Conservation (phyloP, 1,140 invertebrate species). For the Drosophila kanapiae region DNA sequence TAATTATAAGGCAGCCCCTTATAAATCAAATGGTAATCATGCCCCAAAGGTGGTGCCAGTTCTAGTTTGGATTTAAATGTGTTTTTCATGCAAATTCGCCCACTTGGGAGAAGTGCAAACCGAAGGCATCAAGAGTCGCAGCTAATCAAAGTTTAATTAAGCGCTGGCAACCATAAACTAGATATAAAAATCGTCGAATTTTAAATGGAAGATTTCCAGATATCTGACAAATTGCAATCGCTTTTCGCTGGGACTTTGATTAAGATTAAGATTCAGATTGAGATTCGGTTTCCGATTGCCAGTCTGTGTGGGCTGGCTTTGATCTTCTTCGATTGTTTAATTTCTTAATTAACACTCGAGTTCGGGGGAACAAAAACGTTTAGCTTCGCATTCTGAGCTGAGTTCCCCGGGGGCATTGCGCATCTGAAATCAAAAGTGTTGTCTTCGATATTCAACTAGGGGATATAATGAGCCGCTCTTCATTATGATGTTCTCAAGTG, state of each 20-base stretch:
- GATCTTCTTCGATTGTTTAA: slow-evolving; percentile 66
- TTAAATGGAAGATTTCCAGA: slow-evolving; percentile 22
- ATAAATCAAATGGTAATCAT: slow-evolving; percentile 40
- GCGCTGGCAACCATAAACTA: slow-evolving; percentile 34
- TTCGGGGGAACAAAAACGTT: slow-evolving; percentile 17
- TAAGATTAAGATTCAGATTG: slow-evolving; percentile 1
- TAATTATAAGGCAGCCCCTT: slow-evolving; percentile 39
- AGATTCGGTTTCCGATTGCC: slow-evolving; percentile 19
- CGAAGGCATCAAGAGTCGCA: slow-evolving; percentile 44
- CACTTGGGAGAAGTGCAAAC: slow-evolving; percentile 47
- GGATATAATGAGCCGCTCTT: slow-evolving; percentile 39
- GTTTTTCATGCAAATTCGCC: slow-evolving; percentile 46
- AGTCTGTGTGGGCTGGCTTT: slow-evolving; percentile 49
- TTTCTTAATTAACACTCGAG: slow-evolving; percentile 80
- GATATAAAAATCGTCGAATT: slow-evolving; percentile 21
- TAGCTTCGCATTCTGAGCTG: slow-evolving; percentile 24
- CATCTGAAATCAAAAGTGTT: slow-evolving; percentile 80
- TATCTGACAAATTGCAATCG: slow-evolving; percentile 50
- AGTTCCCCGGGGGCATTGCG: slow-evolving; percentile 44
- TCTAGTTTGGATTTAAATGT: slow-evolving; percentile 35
- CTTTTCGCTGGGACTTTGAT: slow-evolving; percentile 29
- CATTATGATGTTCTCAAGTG: slow-evolving; percentile 43
- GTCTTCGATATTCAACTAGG: slow-evolving; percentile 33
- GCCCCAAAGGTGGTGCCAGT: slow-evolving; percentile 1
- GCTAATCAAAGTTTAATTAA: slow-evolving; percentile 55